Percentiles rank a stretch among this genome's conserved stretches.
Conservation (phyloP, 2,797 vertebrate genomes). For the Thamnophis elegans region DNA sequence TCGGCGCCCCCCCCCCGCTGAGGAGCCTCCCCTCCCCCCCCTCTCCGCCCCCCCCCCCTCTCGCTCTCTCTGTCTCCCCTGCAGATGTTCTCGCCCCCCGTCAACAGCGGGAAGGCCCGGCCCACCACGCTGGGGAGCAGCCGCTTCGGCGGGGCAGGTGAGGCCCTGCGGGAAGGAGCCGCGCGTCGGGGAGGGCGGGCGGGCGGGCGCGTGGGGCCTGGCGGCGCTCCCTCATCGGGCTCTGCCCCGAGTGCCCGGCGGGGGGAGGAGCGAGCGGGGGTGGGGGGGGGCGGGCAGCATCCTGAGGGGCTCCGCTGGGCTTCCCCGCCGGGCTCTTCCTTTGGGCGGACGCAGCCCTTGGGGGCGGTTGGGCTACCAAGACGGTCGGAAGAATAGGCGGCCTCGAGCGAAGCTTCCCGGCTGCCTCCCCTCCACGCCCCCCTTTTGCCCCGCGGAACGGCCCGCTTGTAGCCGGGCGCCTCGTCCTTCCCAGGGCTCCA, state of each 20-base stretch:
- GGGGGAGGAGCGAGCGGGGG: neutral
- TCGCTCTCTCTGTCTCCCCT: slow-evolving; percentile 58
- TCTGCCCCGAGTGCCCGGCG: neutral
- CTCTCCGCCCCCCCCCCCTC: slow-evolving; percentile 66
- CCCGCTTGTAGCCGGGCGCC: too few species aligned
- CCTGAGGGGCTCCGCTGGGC: neutral
- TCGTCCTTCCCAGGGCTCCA: too few species aligned
- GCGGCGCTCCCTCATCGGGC: too few species aligned
- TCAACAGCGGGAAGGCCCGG: slow-evolving; percentile 94
- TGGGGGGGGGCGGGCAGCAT: too few species aligned
- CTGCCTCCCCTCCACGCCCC: neutral
- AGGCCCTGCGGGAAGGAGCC: slow-evolving; percentile 55
- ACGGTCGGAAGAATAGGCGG: too few species aligned
- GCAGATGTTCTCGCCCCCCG: slow-evolving; percentile 99
- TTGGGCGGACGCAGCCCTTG: too few species aligned
- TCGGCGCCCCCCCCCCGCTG: neutral
- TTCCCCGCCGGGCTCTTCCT: neutral
- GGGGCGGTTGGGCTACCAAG: too few species aligned
- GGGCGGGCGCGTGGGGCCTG: too few species aligned
- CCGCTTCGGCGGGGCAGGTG: slow-evolving; percentile 97
- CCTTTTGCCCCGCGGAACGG: too few species aligned
- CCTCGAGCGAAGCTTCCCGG: too few species aligned
- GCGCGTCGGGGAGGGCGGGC: neutral
- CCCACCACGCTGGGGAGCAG: slow-evolving; percentile 97
- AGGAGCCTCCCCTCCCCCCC: slow-evolving; percentile 47